Evolutionary conservation across 64 coral and sea anemone species (phyloP), one percentile per base, ranked within the genome.

Genomic region (Montipora foliosa): DNA sequence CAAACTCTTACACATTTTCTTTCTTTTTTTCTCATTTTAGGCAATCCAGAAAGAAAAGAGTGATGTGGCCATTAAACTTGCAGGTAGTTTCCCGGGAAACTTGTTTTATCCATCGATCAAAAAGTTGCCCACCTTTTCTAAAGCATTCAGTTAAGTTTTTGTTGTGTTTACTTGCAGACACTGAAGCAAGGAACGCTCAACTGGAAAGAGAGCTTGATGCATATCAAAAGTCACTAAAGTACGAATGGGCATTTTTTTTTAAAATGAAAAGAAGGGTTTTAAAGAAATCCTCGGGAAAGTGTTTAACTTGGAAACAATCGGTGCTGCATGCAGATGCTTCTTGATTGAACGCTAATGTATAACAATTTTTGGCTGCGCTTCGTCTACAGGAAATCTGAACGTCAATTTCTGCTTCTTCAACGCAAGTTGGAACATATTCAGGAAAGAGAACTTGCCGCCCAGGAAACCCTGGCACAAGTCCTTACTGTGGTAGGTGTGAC

Each of bases 391-490:
- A 98, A 98, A 71, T 81, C 90, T 44, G 97, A 98, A 75, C 94
- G 97, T 25, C 96, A 94, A 37, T 83, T 87, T 24, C 17, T 98
- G 73, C 76, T 96, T 64, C 84, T 98, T 51, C 87, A 96, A 89
- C 86, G 83, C 29, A 93, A 94, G 48, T 47, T 94, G 9, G 91
- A 95, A 48, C 84, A 95, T 61, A 93, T 98, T 45, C 94, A 93
- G 60, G 93, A 98, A 67, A 76, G 97, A 79, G 97, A 98, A 77
- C 73, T 94, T 8, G 84, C 95, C 13, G 97, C 97, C 14, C 97
- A 98, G 22, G 90, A 96, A 76, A 98, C 97, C 1, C 83, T 98
- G 55, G 76, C 76, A 45, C 88, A 98, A 94, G 97, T 98, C 10
- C 74, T 98, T 17, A 95, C 88, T 94, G 92, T 98, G 50, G 97